Evolutionary conservation across 2,888 invertebrate species (phyloP).

Genomic region (Nomada lathburiana): DNA sequence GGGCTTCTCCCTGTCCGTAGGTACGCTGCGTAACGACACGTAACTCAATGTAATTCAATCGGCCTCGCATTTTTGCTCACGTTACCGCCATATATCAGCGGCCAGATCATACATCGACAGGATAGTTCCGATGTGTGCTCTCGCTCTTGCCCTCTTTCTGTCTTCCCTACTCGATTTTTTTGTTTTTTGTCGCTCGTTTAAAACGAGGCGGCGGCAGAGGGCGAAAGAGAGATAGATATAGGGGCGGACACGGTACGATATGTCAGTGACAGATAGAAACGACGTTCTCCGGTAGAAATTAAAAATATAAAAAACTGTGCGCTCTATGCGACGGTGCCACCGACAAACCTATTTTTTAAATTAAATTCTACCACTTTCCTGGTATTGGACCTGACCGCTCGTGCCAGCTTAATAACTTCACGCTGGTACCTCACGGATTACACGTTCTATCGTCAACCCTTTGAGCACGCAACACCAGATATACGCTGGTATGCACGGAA

Average conservation of each 20-base stretch:
- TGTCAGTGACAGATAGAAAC: conserved; percentile 69
- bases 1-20: conserved; percentile 57
- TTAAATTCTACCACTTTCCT: conserved; percentile 61
- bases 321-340: conserved; percentile 51
- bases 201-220: not conserved
- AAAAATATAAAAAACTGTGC: conserved; percentile 72
- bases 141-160: conserved; percentile 20
- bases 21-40: conserved; percentile 75
- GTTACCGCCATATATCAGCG: conserved; percentile 70
- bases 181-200: conserved; percentile 36
- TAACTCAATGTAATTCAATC: conserved; percentile 81
- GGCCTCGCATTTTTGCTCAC: conserved; percentile 73
- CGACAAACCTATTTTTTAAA: conserved; percentile 70
- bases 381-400: conserved; percentile 38
- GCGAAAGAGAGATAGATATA: not conserved
- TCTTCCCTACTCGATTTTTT: conserved; percentile 16
- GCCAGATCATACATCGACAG: conserved; percentile 71
- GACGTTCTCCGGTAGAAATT: conserved; percentile 65
- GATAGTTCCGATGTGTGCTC: conserved; percentile 49
- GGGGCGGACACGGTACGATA: conserved; percentile 3
- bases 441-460: not conserved
- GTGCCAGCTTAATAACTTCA: conserved; percentile 40
- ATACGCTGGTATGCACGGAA: not conserved
- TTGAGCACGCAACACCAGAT: not conserved
- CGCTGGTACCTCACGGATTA: conserved; percentile 17